Conservation (phyloP, 2,888 invertebrate species). For the Hydriomena furcata region DNA sequence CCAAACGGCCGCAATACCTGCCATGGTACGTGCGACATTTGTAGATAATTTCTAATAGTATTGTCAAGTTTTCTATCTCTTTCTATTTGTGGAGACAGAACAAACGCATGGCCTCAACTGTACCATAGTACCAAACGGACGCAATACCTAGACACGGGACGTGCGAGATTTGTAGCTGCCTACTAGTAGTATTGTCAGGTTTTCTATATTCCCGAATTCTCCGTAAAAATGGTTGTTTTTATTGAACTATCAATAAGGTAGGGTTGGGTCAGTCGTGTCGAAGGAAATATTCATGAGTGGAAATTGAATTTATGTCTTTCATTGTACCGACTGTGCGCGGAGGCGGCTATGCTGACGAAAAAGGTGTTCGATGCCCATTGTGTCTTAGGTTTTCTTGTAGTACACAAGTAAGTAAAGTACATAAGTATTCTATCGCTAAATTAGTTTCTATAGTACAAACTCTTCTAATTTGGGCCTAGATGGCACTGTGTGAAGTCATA, state of each 20-base stretch:
- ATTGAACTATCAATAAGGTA: conserved; percentile 17
- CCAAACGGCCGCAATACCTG: conserved; percentile 13
- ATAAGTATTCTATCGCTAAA: too few species aligned
- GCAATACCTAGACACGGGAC: conserved; percentile 16
- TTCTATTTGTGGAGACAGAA: too few species aligned
- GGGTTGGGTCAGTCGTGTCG: conserved; percentile 4
- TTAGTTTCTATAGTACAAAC: too few species aligned
- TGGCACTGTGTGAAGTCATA: too few species aligned
- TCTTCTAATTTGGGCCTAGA: too few species aligned
- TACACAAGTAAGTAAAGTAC: too few species aligned
- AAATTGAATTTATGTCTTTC: conserved; percentile 1
- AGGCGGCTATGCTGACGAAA: too few species aligned
- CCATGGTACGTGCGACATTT: conserved; percentile 21
- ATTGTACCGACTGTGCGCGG: too few species aligned
- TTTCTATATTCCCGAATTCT: conserved; percentile 5
- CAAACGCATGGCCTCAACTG: neutral
- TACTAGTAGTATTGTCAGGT: conserved; percentile 15
- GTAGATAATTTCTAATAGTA: conserved; percentile 10
- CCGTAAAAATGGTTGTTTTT: conserved; percentile 6
- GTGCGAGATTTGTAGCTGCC: conserved; percentile 22
- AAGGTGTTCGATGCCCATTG: too few species aligned
- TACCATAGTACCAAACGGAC: conserved; percentile 5
- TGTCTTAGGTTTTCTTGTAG: too few species aligned
- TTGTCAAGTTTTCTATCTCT: conserved; percentile 17
- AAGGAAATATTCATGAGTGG: conserved; percentile 8